Conservation (phyloP, 2,888 invertebrate species). For the Morpho helenor region DNA sequence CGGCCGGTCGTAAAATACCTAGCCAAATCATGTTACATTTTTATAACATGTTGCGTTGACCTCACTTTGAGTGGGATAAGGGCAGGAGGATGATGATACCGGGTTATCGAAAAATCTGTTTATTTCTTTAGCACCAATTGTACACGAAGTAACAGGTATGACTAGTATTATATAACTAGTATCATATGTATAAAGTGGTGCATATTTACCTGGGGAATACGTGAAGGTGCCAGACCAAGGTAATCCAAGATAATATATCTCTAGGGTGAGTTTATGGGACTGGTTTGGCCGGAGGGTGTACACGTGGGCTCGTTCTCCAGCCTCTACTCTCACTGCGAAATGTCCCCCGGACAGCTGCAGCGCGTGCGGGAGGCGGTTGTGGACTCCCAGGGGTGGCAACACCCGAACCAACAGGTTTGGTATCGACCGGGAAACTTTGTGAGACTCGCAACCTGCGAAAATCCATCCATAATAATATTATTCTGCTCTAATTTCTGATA, state of each 20-base stretch:
- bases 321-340: conserved; percentile 80
- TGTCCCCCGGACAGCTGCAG: conserved; percentile 57
- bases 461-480: neutral
- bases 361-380: conserved; percentile 88
- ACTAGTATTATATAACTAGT: too few species aligned
- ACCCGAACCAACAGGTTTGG: conserved; percentile 87
- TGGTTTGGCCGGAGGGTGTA: conserved; percentile 82
- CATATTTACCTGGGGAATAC: conserved; percentile 74
- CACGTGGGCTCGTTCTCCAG: conserved; percentile 84
- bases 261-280: conserved; percentile 70
- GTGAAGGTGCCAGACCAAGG: conserved; percentile 86
- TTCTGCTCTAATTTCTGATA: too few species aligned
- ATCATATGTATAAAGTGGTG: too few species aligned
- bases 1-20: too few species aligned
- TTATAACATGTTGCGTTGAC: too few species aligned
- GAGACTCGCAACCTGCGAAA: conserved; percentile 54
- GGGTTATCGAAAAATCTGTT: too few species aligned
- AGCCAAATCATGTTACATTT: too few species aligned
- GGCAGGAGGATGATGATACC: too few species aligned
- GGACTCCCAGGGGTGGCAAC: conserved; percentile 85
- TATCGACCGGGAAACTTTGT: conserved; percentile 70
- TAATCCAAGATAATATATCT: conserved; percentile 81
- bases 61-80: too few species aligned
- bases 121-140: too few species aligned
- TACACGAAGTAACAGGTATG: too few species aligned